phyloP scores from a whole-genome alignment of 2,888 invertebrate species.

The Drosophila merina region DNA sequence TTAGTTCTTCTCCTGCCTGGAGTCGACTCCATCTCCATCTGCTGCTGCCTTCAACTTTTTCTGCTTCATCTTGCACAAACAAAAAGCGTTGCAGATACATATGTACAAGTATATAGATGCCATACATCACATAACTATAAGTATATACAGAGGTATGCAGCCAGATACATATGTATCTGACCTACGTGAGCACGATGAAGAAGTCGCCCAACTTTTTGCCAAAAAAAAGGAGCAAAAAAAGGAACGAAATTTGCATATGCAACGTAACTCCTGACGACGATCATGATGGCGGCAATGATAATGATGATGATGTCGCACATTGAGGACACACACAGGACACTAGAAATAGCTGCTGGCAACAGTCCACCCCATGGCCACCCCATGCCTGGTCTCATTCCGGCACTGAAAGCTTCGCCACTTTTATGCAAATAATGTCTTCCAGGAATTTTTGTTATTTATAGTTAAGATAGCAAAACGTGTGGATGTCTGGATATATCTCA shows the following conservation, averaged over 20 bases:
- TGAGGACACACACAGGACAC: constrained; percentile 54
- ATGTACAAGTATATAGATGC: constrained; percentile 17
- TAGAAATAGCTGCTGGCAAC: constrained; percentile 57
- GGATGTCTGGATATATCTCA: constrained; percentile 69
- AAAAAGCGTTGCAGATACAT: constrained; percentile 43
- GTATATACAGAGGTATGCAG: constrained; percentile 7
- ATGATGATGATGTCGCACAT: constrained; percentile 58
- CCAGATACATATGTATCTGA: constrained; percentile 25
- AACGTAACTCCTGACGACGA: constrained; percentile 55
- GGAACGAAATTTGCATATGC: constrained; percentile 69
- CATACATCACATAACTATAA: constrained; percentile 15
- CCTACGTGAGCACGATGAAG: constrained; percentile 39
- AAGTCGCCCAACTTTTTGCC: constrained; percentile 68
- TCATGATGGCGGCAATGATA: constrained; percentile 56
- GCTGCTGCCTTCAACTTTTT: constrained; percentile 52
- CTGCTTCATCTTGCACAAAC: constrained; percentile 67
- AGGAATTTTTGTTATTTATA: constrained; percentile 79
- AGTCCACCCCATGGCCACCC: constrained; percentile 16
- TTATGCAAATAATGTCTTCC: constrained; percentile 79
- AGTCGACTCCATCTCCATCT: constrained; percentile 20
- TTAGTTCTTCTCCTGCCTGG: constrained; percentile 53
- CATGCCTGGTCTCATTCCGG: constrained; percentile 22
- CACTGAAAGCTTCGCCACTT: constrained; percentile 69
- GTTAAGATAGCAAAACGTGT: constrained; percentile 77
- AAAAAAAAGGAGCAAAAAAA: constrained; percentile 36